phyloP scores from a whole-genome alignment of 1,140 invertebrate species.

The Parasteatoda tepidariorum region DNA sequence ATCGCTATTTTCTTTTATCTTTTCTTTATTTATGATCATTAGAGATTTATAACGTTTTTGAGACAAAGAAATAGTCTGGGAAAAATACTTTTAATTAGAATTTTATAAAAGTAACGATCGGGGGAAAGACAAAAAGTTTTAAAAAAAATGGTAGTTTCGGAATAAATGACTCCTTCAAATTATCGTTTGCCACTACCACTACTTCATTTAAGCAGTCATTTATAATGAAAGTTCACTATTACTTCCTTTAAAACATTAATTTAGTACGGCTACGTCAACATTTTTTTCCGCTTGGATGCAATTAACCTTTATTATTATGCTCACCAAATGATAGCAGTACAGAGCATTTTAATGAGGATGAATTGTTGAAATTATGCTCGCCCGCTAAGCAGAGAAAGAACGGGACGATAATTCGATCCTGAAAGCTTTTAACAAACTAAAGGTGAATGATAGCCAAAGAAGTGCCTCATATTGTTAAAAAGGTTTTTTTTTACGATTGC shows the following conservation, averaged over 20 bases:
- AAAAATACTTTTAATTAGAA: neutral
- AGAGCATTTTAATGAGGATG: constrained; percentile 27
- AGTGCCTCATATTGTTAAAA: neutral
- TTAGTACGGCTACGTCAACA: constrained; percentile 24
- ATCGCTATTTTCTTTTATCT: neutral
- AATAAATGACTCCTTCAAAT: neutral
- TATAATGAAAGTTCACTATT: constrained; percentile 18
- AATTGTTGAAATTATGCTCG: constrained; percentile 19
- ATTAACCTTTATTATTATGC: constrained; percentile 22
- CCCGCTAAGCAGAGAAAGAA: neutral
- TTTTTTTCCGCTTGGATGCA: constrained; percentile 23
- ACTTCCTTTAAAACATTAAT: neutral
- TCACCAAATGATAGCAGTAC: constrained; percentile 7
- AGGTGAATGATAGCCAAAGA: neutral
- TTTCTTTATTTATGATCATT: neutral
- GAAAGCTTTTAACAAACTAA: constrained; percentile 1
- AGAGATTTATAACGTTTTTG: neutral
- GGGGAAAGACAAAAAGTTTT: neutral
- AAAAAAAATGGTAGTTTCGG: neutral
- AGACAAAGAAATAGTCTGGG: neutral
- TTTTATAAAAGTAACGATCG: neutral
- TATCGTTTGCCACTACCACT: neutral
- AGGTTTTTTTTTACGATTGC: neutral
- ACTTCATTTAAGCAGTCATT: constrained; percentile 2
- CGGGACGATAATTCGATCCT: constrained; percentile 8